phyloP scores from a whole-genome alignment of 2,888 invertebrate genomes.

The Dryococelus australis region DNA sequence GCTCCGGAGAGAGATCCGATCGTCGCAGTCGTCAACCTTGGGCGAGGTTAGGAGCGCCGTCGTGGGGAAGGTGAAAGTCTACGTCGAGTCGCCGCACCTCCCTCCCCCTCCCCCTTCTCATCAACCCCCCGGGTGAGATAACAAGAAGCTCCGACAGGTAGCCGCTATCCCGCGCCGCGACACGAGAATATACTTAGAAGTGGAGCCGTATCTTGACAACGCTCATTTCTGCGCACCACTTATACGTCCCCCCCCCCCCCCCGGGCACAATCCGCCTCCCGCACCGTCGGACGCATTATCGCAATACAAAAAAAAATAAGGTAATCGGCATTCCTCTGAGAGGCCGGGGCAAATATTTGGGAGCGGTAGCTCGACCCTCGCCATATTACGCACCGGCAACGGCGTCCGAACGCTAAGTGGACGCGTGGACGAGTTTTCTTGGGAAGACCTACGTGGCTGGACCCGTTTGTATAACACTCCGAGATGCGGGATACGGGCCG shows the following conservation, averaged over 20 bases:
- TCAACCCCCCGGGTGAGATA: background rate
- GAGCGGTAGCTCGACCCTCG: too few relatives aligned
- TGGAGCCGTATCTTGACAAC: background rate
- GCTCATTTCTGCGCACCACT: background rate
- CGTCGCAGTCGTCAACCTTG: background rate
- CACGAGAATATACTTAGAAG: slow-evolving; percentile 8
- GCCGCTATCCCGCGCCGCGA: background rate
- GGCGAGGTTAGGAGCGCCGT: background rate
- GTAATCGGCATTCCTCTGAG: too few relatives aligned
- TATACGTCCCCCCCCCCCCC: background rate
- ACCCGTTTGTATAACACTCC: too few relatives aligned
- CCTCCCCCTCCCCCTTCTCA: background rate
- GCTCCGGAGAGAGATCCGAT: background rate
- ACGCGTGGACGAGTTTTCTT: too few relatives aligned
- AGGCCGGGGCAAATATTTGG: too few relatives aligned
- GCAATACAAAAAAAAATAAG: too few relatives aligned
- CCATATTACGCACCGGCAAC: too few relatives aligned
- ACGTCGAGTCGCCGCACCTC: background rate
- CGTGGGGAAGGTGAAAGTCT: background rate
- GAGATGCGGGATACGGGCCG: too few relatives aligned
- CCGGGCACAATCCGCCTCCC: too few relatives aligned
- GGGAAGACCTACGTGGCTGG: too few relatives aligned
- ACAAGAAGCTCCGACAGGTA: background rate
- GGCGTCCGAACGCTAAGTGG: too few relatives aligned
- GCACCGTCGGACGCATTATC: too few relatives aligned